Evolutionary conservation across 2,888 invertebrate genomes (phyloP).

Genomic region (Lapara coniferarum): DNA sequence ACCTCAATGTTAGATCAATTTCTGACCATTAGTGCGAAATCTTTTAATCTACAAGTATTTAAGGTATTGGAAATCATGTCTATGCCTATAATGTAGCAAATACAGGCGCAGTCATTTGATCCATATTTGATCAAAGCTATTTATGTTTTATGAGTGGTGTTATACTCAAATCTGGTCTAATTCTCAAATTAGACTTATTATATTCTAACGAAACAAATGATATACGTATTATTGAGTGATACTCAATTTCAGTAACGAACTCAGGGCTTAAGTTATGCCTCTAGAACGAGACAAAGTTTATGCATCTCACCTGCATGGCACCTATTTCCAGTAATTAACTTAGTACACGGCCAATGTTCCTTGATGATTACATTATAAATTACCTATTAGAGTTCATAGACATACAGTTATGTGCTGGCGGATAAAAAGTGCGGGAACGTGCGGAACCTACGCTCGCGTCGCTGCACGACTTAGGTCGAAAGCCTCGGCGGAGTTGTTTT

Average conservation of each 20-base stretch:
- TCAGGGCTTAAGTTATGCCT: no score
- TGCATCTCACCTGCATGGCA: neutral
- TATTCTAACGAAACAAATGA: no score
- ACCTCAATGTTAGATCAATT: conserved; percentile 23
- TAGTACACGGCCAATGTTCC: neutral
- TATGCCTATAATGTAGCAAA: neutral
- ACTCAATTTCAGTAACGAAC: no score
- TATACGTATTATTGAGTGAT: no score
- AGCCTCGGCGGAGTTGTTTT: conserved; percentile 14
- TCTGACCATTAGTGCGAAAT: conserved; percentile 7
- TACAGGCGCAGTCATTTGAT: no score
- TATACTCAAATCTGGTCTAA: no score
- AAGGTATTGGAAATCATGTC: neutral
- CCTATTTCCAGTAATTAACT: neutral
- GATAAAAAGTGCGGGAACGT: conserved; percentile 16
- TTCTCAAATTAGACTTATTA: no score
- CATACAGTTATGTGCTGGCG: conserved; percentile 11
- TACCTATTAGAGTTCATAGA: conserved; percentile 11
- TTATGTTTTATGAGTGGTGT: no score
- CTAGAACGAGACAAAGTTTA: neutral
- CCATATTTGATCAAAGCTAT: no score
- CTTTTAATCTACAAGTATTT: neutral
- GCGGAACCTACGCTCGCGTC: conserved; percentile 10
- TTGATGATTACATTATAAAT: conserved; percentile 14
- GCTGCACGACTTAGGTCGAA: conserved; percentile 12